Evolutionary conservation across 2,113 vertebrate genomes (phyloP).

Genomic region (Capreolus pygargus): DNA sequence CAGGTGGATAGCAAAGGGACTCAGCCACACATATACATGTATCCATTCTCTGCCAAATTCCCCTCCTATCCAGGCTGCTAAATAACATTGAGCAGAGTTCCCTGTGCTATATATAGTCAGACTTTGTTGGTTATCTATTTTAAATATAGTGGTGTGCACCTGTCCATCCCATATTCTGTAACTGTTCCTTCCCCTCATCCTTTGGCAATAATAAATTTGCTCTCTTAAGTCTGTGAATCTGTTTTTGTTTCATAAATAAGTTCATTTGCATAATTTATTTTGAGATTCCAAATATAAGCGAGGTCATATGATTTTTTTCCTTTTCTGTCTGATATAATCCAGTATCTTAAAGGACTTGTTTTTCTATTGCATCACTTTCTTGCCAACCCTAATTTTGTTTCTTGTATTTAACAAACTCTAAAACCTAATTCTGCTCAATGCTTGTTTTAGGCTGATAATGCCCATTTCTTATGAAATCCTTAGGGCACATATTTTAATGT

Average conservation of each 20-base stretch:
- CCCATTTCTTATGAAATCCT: not conserved
- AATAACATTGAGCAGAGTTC: not conserved
- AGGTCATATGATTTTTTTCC: not conserved
- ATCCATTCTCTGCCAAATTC: not conserved
- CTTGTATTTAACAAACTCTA: not conserved
- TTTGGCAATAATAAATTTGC: not conserved
- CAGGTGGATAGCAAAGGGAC: not conserved
- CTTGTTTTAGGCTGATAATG: not conserved
- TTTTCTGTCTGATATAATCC: not conserved
- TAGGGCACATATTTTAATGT: not conserved
- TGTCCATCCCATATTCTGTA: not conserved
- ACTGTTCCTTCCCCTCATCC: not conserved
- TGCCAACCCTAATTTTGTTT: not conserved
- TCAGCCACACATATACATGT: not conserved
- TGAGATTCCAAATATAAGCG: not conserved
- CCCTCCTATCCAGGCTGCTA: not conserved
- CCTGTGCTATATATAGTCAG: not conserved
- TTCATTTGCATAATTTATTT: not conserved
- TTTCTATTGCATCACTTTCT: not conserved
- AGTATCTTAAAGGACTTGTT: not conserved
- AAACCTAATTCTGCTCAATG: not conserved
- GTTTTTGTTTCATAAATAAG: not conserved
- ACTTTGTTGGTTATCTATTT: not conserved
- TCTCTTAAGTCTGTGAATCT: not conserved
- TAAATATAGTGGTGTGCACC: not conserved